phyloP scores from a whole-genome alignment of 1,140 invertebrate genomes.

The Trichonephila inaurata region DNA sequence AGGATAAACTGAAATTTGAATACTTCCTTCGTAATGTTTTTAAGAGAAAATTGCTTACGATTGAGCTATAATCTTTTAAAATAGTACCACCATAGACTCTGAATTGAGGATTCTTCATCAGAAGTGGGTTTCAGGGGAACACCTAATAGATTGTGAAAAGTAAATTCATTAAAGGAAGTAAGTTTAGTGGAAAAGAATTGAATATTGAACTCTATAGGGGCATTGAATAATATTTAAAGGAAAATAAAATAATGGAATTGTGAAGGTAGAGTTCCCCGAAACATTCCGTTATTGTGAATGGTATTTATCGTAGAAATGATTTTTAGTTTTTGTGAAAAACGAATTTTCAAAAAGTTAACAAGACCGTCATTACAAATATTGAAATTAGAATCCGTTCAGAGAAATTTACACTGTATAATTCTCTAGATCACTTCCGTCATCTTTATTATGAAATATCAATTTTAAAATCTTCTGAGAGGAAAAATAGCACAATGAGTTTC shows the following conservation, averaged over 20 bases:
- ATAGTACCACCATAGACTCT: neutral
- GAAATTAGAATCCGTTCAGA: no score
- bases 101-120: neutral
- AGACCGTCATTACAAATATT: no score
- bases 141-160: neutral
- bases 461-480: no score
- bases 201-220: neutral
- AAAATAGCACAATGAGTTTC: no score
- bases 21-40: constrained; percentile 2
- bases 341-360: no score
- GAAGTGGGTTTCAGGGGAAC: neutral
- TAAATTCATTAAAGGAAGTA: neutral
- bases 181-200: neutral
- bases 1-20: neutral
- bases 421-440: no score
- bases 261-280: no score
- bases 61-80: neutral
- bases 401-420: no score
- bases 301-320: no score
- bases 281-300: no score
- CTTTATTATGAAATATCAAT: no score
- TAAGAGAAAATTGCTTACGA: neutral
- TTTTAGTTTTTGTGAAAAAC: no score
- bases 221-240: neutral
- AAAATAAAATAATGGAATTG: neutral